These are phyloP conservation scores for Nibea albiflora DNA, from an alignment of 2,113 vertebrate genomes.

Conservation along the genomic window DNA sequence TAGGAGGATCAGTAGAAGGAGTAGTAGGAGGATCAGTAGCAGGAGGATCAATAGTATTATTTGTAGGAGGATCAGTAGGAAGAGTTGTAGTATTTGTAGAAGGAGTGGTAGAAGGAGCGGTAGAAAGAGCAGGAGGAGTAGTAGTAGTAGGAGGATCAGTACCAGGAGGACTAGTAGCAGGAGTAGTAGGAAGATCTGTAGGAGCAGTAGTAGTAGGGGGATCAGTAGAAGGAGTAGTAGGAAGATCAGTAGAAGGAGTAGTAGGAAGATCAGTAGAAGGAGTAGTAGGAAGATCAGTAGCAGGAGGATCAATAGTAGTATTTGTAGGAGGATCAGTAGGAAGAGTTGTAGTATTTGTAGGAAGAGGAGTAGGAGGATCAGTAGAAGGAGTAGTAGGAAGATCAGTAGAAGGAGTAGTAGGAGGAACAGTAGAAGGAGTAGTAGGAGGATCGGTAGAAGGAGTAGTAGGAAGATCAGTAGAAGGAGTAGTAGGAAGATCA, in stretches of 20 bases:
- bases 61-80: background rate
- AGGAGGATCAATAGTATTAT: accelerated
- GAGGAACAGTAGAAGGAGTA: too few species aligned
- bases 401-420: too few species aligned
- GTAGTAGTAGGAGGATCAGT: too few species aligned
- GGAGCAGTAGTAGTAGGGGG: background rate
- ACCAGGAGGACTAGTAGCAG: accelerated
- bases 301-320: accelerated
- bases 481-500: too few species aligned
- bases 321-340: accelerated
- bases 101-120: background rate
- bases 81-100: background rate
- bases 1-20: background rate
- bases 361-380: background rate
- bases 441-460: accelerated
- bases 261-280: accelerated
- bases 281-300: background rate
- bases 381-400: too few species aligned
- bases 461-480: too few species aligned
- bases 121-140: background rate
- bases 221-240: background rate
- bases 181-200: accelerated
- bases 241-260: background rate
- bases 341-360: too few species aligned
- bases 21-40: too few species aligned